Base-by-base conservation (phyloP, 2,113 vertebrate genomes). In the Dissostichus mawsoni region DNA sequence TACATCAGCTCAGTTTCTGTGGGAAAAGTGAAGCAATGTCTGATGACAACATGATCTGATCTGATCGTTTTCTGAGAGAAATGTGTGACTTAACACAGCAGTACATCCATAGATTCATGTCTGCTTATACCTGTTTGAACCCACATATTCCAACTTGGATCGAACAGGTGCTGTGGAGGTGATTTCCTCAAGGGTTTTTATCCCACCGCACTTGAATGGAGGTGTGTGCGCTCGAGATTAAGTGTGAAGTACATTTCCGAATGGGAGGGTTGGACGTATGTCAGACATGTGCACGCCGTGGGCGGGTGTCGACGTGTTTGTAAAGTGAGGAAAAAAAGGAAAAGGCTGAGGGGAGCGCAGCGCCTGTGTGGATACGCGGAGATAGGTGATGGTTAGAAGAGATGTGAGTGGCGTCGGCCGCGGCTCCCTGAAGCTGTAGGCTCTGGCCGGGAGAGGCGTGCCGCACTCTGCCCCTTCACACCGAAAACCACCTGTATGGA, bases 401-500 rank as follows among this genome's bases (percentile, higher is more conserved):
- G 65, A 79, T 73, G 88, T 44, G 51, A 83, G 78, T 64, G 86
- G 81, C 79, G 82, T 81, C 80, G 71, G 76, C 80, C 83, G 52
- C 89, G 58, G 82, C 91, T 90, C 82, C 79, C 89, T 86, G 78
- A 78, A 80, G 92, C 88, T 85, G 69, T 69, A 20, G 48, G 87
- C 84, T 89, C 89, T 91, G 92, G 92, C 82, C 76, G 91, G 90
- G 92, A 90, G 92, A 91, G 93, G 91, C 88, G 91, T 87, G 90
- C 86, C 90, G 80, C 91, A 67, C 90, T 92, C 89, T 90, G 86
- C 89, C 92, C 84, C 86, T 86, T 90, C 81, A 78, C 66, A 79
- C 86, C 77, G 41, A 51, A 36, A 81, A 88, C 83, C 89, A 95
- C 95, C 94, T 96, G 95, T 94, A 97, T 97, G 97, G 97, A 97